Conservation (phyloP, 2,797 vertebrate species). For the Tapera naevia region DNA sequence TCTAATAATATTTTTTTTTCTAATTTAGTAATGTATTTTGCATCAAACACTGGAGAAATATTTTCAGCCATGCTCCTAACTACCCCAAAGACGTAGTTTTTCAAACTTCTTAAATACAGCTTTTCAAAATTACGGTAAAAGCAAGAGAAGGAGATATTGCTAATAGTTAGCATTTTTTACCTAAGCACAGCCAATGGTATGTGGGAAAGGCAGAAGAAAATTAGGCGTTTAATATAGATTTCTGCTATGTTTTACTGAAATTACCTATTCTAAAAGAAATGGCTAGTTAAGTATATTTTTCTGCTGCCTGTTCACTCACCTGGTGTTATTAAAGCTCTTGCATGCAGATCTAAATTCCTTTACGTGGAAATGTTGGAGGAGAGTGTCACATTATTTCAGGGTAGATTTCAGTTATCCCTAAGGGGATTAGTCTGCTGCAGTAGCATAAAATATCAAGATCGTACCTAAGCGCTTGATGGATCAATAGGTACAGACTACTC, state of each 20-base stretch:
- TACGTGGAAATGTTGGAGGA: not conserved
- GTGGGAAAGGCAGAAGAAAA: not conserved
- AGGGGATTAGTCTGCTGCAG: not conserved
- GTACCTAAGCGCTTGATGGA: not conserved
- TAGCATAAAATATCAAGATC: not conserved
- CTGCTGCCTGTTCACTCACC: not conserved
- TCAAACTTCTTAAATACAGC: not conserved
- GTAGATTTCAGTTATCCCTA: not conserved
- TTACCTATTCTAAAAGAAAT: not conserved
- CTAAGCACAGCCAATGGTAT: not conserved
- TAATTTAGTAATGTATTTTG: not conserved
- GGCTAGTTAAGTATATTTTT: not conserved
- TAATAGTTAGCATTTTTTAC: not conserved
- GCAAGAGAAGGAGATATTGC: not conserved
- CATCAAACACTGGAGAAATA: not conserved
- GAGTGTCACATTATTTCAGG: not conserved
- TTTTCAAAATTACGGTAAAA: not conserved
- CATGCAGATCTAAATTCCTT: not conserved
- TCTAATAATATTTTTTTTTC: not conserved
- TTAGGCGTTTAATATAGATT: not conserved
- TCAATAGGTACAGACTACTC: not conserved
- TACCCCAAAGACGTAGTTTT: not conserved
- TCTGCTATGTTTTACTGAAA: not conserved
- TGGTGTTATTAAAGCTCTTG: not conserved
- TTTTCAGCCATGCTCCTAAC: not conserved